These are phyloP conservation scores for Lithophane socia DNA, from an alignment of 2,888 invertebrate species.

Conservation along the genomic window DNA sequence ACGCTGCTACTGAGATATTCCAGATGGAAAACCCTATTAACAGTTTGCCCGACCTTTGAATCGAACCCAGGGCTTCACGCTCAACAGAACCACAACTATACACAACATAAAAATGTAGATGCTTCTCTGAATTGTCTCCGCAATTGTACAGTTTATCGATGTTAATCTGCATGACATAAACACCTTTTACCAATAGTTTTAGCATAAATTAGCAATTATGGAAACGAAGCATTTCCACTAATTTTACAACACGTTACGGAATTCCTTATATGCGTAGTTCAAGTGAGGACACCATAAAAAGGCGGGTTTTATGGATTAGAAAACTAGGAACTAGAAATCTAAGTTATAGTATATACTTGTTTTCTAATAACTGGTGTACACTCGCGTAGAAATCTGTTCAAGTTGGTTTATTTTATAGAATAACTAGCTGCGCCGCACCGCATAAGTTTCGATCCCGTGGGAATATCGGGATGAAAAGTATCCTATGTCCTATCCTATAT, in stretches of 20 bases:
- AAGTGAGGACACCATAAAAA: constrained; percentile 41
- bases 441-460: too few relatives aligned
- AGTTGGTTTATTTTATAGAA: not conserved
- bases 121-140: constrained; percentile 8
- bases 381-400: constrained; percentile 51
- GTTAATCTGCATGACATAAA: not conserved
- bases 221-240: not conserved
- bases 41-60: too few relatives aligned
- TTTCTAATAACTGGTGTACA: constrained; percentile 73
- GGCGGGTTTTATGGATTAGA: constrained; percentile 69
- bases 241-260: constrained; percentile 12
- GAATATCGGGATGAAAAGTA: too few relatives aligned
- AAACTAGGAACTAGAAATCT: constrained; percentile 75
- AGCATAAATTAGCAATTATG: constrained; percentile 21
- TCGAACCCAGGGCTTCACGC: not conserved
- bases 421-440: too few relatives aligned
- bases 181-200: constrained; percentile 1
- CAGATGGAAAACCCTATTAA: too few relatives aligned
- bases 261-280: constrained; percentile 10
- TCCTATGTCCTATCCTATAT: too few relatives aligned
- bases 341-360: constrained; percentile 66
- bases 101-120: constrained; percentile 6
- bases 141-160: not conserved
- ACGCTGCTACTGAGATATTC: not conserved
- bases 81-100: not conserved